Conservation (phyloP, 2,113 vertebrate genomes). For the Crotalus helleri region DNA sequence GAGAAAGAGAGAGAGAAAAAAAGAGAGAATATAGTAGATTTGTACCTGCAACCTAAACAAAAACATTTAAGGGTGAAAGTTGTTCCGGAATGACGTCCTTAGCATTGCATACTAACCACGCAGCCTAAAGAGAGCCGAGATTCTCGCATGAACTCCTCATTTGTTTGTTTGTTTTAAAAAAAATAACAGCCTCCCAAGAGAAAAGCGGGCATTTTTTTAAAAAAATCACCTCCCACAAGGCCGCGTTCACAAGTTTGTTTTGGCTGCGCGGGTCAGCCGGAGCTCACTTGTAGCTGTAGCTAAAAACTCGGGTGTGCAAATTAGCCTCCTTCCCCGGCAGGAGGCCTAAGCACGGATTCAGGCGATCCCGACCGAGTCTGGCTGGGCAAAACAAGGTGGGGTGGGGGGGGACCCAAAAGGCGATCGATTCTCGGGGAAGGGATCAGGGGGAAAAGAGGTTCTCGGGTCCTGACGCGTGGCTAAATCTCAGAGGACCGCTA, state of each 20-base stretch:
- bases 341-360: not conserved
- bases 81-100: not conserved
- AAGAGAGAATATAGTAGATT: not conserved
- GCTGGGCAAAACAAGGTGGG: not conserved
- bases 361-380: not conserved
- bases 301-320: not conserved
- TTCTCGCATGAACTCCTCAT: not conserved
- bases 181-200: not conserved
- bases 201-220: not conserved
- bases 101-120: not conserved
- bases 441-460: rapidly evolving
- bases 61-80: not conserved
- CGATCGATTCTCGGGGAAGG: not conserved
- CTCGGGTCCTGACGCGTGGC: not conserved
- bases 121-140: not conserved
- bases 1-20: not conserved
- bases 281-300: not conserved
- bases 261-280: not conserved
- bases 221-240: not conserved
- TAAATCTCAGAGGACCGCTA: not conserved
- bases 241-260: not conserved
- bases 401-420: not conserved
- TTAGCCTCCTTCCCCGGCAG: not conserved
- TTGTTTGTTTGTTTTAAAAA: not conserved
- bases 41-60: not conserved